A percentile compares a stretch with the other conserved stretches of the same genome.
phyloP scores from a whole-genome alignment of 1,140 invertebrate genomes.

The Papilio xuthus region DNA sequence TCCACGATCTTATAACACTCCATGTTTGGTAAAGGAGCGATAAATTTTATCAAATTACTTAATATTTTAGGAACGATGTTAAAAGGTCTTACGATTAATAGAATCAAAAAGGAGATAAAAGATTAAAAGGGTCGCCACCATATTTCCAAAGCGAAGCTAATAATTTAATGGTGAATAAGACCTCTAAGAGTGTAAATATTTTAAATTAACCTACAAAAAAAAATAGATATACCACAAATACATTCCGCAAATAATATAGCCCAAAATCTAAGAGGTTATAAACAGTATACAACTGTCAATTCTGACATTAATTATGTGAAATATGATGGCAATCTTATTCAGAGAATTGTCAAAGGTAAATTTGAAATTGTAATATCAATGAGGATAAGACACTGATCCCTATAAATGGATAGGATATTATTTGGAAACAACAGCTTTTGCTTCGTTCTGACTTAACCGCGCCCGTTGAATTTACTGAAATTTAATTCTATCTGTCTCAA shows the following conservation, averaged over 20 bases:
- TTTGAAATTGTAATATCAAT: background rate
- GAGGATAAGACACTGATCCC: background rate
- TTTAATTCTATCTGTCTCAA: too few relatives aligned
- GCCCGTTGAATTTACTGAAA: too few relatives aligned
- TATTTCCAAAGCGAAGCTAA: background rate
- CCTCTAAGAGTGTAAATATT: background rate
- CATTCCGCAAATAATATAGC: background rate
- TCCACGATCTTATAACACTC: background rate
- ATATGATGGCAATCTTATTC: conserved; percentile 6
- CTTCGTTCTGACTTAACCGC: too few relatives aligned
- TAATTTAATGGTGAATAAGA: background rate
- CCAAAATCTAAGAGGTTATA: background rate
- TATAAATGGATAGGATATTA: too few relatives aligned
- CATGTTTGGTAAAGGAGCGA: background rate
- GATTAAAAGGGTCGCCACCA: conserved; percentile 8
- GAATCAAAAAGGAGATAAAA: background rate
- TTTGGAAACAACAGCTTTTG: too few relatives aligned
- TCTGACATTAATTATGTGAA: background rate
- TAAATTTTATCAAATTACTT: background rate
- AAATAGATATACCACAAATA: background rate
- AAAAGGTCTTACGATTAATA: conserved; percentile 1
- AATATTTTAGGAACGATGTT: background rate
- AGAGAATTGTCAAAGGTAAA: background rate
- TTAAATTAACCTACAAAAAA: background rate
- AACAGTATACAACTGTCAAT: too few relatives aligned